Percentiles rank a stretch among this genome's conserved stretches.
Evolutionary conservation across 2,113 vertebrate species (phyloP).

Genomic region (Galeopterus variegatus): DNA sequence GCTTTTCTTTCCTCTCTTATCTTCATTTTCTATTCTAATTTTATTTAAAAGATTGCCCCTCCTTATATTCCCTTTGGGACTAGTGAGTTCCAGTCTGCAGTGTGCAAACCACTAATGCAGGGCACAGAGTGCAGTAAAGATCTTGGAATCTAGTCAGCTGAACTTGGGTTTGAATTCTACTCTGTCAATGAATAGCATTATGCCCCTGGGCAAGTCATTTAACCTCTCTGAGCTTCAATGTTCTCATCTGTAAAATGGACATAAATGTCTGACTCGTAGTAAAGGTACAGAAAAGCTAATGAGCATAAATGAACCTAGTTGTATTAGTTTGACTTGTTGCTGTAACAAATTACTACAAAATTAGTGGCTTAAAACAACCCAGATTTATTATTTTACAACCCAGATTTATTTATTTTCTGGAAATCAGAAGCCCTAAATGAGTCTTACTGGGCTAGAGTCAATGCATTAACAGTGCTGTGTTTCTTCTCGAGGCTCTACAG

Average conservation of each 20-base stretch:
- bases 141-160: background rate
- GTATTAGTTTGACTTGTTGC: background rate
- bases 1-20: background rate
- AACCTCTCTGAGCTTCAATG: background rate
- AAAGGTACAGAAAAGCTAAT: background rate
- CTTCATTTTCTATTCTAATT: background rate
- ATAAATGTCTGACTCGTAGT: background rate
- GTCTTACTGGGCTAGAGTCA: background rate
- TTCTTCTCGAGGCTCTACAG: background rate
- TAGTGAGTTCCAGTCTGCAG: background rate
- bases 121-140: background rate
- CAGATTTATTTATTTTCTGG: too few relatives aligned
- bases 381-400: background rate
- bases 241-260: background rate
- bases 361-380: background rate
- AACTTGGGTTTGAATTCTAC: background rate
- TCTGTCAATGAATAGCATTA: background rate
- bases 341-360: background rate
- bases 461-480: background rate
- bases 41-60: background rate
- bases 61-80: background rate
- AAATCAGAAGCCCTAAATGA: background rate
- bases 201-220: background rate
- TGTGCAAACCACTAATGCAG: background rate
- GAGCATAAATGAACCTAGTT: background rate